A percentile compares a stretch with the other conserved stretches of the same genome.
Evolutionary conservation across 2,113 vertebrate species (phyloP).

Genomic region (Heliornis fulica): DNA sequence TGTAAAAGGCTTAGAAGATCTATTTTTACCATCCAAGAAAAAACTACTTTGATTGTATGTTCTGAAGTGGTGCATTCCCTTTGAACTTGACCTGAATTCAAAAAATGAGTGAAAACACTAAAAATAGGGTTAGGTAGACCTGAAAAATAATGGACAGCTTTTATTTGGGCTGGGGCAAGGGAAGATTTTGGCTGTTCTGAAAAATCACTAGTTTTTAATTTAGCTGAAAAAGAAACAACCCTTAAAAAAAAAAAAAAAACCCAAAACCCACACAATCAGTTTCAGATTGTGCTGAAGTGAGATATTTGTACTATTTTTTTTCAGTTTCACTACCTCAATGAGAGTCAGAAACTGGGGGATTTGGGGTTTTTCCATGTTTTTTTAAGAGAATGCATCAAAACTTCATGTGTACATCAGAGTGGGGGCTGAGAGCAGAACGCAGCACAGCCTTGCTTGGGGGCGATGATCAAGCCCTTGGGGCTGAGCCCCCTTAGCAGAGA

Average conservation of each 20-base stretch:
- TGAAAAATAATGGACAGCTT: background rate
- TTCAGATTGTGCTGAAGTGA: background rate
- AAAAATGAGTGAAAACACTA: background rate
- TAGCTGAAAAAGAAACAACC: background rate
- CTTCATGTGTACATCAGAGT: background rate
- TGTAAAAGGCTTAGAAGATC: background rate
- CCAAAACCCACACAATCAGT: no score
- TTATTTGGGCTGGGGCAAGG: background rate
- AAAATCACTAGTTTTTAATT: background rate
- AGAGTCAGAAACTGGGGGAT: background rate
- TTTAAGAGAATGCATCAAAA: background rate
- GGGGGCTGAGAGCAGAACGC: background rate
- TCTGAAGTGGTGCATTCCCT: background rate
- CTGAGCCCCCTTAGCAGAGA: background rate
- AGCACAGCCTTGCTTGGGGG: accelerated
- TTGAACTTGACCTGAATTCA: conserved; percentile 34
- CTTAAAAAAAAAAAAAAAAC: no score
- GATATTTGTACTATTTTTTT: background rate
- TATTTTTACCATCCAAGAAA: conserved; percentile 7
- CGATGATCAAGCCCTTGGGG: accelerated
- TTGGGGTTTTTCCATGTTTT: background rate
- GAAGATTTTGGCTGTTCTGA: background rate
- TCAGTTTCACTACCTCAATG: background rate
- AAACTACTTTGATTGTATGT: background rate
- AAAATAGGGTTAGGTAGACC: background rate